Evolutionary conservation across 1,140 invertebrate genomes (phyloP).

Genomic region (Ptiloglossa arizonensis): DNA sequence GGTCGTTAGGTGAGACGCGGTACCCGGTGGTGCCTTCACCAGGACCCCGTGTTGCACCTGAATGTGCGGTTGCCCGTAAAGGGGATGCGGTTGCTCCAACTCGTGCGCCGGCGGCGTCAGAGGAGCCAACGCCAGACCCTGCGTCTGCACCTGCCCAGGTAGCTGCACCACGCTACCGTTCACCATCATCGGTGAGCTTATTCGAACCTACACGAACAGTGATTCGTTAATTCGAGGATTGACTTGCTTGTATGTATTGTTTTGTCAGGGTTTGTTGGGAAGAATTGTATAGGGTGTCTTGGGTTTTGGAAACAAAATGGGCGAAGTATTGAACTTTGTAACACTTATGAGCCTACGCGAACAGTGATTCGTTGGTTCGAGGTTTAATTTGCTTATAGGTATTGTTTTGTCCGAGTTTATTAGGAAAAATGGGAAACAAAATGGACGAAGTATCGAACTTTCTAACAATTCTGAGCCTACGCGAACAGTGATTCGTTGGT

Average conservation of each 20-base stretch:
- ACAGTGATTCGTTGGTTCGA: too few relatives aligned
- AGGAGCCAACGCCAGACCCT: slow-evolving; percentile 79
- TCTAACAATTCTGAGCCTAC: too few relatives aligned
- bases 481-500: background rate
- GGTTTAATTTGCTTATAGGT: too few relatives aligned
- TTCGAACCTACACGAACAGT: slow-evolving; percentile 67
- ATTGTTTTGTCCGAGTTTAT: too few relatives aligned
- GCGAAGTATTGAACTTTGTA: too few relatives aligned
- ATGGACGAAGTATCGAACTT: too few relatives aligned
- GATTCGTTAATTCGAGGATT: background rate
- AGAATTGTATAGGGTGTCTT: too few relatives aligned
- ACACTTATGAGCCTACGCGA: too few relatives aligned
- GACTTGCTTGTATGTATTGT: too few relatives aligned
- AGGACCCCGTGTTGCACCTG: slow-evolving; percentile 76
- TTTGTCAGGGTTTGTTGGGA: background rate
- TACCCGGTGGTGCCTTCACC: slow-evolving; percentile 74
- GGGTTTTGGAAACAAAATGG: too few relatives aligned
- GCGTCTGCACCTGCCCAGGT: slow-evolving; percentile 67
- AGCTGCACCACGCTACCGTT: slow-evolving; percentile 75
- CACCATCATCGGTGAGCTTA: slow-evolving; percentile 76
- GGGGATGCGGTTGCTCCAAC: slow-evolving; percentile 80
- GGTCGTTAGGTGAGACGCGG: slow-evolving; percentile 74
- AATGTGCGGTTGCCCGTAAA: slow-evolving; percentile 77
- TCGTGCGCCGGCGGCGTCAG: slow-evolving; percentile 84
- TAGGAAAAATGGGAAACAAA: too few relatives aligned